Conservation (phyloP, 2,888 invertebrate species). For the Microplitis deprimator region DNA sequence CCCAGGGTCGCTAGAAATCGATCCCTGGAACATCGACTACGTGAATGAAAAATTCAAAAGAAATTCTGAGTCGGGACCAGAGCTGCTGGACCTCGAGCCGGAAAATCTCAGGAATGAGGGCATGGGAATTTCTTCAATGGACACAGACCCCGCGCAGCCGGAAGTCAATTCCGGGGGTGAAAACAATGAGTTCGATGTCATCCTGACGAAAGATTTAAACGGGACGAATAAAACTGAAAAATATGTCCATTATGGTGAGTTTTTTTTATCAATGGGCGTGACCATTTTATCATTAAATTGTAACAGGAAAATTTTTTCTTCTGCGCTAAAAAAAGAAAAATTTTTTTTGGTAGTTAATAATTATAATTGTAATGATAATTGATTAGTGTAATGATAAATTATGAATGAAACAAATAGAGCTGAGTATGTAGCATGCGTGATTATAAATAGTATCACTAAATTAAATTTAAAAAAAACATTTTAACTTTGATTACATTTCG, state of each 20-base stretch:
- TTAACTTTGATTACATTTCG: slow-evolving; percentile 50
- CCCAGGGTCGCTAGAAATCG: too few relatives aligned
- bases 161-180: slow-evolving; percentile 2
- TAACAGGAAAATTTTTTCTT: neutral
- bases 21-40: too few relatives aligned
- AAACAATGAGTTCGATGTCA: slow-evolving; percentile 8
- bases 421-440: neutral
- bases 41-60: too few relatives aligned
- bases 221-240: slow-evolving; percentile 55
- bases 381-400: neutral
- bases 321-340: neutral
- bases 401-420: slow-evolving; percentile 3
- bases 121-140: too few relatives aligned
- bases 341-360: neutral
- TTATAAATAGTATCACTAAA: slow-evolving; percentile 1
- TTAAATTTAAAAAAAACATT: slow-evolving; percentile 35
- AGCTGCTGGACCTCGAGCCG: neutral
- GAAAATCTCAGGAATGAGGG: neutral
- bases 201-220: slow-evolving; percentile 40
- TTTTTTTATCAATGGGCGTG: slow-evolving; percentile 65
- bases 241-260: slow-evolving; percentile 68
- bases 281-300: slow-evolving; percentile 45
- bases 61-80: neutral
- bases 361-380: neutral
- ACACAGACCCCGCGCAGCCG: neutral